A percentile compares a stretch with the other conserved stretches of the same genome.
Conservation (phyloP, 1,140 invertebrate genomes). For the Drosophila erecta region DNA sequence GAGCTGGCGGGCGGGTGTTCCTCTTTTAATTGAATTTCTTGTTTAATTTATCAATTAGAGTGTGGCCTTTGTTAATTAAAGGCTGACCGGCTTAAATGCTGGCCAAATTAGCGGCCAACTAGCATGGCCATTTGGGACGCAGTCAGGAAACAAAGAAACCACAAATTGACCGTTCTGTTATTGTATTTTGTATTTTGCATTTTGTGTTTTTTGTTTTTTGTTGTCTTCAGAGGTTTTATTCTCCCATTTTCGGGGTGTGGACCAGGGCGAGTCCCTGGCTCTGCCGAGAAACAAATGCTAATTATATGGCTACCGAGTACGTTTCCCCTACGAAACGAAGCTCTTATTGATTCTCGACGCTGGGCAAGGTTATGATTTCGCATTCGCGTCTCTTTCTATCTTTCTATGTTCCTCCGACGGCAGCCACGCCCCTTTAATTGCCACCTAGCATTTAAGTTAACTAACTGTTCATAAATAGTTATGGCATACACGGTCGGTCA, state of each 20-base stretch:
- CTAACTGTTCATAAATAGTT: conserved; percentile 84
- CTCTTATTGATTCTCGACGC: conserved; percentile 61
- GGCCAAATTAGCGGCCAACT: conserved; percentile 68
- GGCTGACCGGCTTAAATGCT: conserved; percentile 39
- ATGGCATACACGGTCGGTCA: conserved; percentile 75
- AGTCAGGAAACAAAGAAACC: conserved; percentile 64
- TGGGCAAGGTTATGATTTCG: conserved; percentile 50
- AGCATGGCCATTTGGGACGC: conserved; percentile 50
- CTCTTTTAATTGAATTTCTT: conserved; percentile 67
- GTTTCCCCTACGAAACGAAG: conserved; percentile 22
- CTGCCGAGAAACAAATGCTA: conserved; percentile 69
- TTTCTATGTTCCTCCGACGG: conserved; percentile 30
- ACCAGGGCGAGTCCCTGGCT: conserved; percentile 70
- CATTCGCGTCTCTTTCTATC: conserved; percentile 21
- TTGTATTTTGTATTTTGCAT: conserved; percentile 17
- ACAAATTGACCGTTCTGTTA: conserved; percentile 61
- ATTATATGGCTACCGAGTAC: conserved; percentile 71
- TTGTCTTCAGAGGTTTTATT: conserved; percentile 13
- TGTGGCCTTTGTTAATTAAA: conserved; percentile 70
- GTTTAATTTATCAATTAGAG: conserved; percentile 78
- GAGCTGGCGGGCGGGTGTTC: conserved; percentile 10
- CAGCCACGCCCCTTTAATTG: conserved; percentile 79
- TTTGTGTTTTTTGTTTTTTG: background rate
- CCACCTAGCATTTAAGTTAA: conserved; percentile 82
- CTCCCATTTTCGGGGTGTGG: conserved; percentile 67